Conservation (phyloP, 2,113 vertebrate species). For the Aspiorhynchus laticeps region DNA sequence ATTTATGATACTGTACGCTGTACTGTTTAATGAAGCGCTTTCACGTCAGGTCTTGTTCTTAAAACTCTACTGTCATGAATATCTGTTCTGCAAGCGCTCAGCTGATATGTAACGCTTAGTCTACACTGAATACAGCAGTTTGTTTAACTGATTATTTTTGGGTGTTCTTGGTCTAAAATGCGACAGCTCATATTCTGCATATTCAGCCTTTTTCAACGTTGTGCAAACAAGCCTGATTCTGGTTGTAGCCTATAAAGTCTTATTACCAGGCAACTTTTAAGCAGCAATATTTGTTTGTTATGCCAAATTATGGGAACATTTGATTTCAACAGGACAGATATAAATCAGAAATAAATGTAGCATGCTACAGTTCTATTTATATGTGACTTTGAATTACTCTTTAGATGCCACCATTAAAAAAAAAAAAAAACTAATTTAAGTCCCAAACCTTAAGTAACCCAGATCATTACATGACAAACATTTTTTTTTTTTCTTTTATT, state of each 20-base stretch:
- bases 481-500: too few species aligned
- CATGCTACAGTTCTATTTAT: neutral
- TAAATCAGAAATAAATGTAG: neutral
- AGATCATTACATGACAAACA: too few species aligned
- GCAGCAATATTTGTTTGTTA: neutral
- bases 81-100: conserved; percentile 2
- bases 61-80: neutral
- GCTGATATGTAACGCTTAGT: neutral
- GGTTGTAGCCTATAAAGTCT: neutral
- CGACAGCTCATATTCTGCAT: neutral
- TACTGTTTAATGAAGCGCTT: conserved; percentile 29
- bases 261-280: neutral
- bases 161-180: neutral
- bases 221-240: neutral
- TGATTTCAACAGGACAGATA: neutral
- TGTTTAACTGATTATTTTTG: neutral
- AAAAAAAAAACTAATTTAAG: neutral
- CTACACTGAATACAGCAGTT: neutral
- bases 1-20: conserved; percentile 10
- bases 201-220: neutral
- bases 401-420: neutral
- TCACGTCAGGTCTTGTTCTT: conserved; percentile 39
- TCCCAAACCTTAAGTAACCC: neutral
- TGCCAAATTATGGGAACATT: neutral
- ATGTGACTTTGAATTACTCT: neutral